Base-by-base conservation (phyloP, 30 jellyfish, hydroid and myxozoan genomes). In the Calvadosia cruxmelitensis region DNA sequence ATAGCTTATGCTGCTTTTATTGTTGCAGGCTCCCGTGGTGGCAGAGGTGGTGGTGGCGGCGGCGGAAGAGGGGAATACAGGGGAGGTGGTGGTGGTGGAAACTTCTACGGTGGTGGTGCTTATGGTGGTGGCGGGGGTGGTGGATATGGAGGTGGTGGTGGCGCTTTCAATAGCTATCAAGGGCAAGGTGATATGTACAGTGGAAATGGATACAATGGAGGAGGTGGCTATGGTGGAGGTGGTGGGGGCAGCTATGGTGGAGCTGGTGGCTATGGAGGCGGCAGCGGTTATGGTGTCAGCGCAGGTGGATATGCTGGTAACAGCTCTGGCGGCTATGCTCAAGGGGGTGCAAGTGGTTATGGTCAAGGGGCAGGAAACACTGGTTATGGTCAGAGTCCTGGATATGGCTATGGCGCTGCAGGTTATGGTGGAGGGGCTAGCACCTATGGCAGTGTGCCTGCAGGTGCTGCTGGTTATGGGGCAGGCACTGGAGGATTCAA, bases 181-280 rank as follows among this genome's bases (percentile, higher is more conserved):
- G 71, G 75, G 25, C 62, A 34, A 50, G 32, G 67, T 24, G 82
- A 69, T 26, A 34, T 63, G 3, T 68, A 73, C 27, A 71, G 83
- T 2, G 33, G 69, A 16, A 50, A 67, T 57, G 96, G 95, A 20
- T 75, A 89, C 32, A 69, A 78, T 2, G 85, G 92, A 16, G 83
- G 93, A 27, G 76, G 83, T 10, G 73, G 97, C 0, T 85, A 84
- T 70, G 84, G 83, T 23, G 20, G 92, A 27, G 92, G 94, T 33
- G 88, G 95, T 0, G 83, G 97, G 33, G 62, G 92, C 36, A 67
- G 95, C 24, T 83, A 83, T 27, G 74, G 88, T 48, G 75, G 57
- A 20, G 57, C 15, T 42, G 57, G 15, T 42, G 57, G 57, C 10
- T 42, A 42, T 42, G 57, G 57, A 42, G 57, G 15, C 10, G 57